Conservation (phyloP, 2,888 invertebrate genomes). For the Clusia tigrina region DNA sequence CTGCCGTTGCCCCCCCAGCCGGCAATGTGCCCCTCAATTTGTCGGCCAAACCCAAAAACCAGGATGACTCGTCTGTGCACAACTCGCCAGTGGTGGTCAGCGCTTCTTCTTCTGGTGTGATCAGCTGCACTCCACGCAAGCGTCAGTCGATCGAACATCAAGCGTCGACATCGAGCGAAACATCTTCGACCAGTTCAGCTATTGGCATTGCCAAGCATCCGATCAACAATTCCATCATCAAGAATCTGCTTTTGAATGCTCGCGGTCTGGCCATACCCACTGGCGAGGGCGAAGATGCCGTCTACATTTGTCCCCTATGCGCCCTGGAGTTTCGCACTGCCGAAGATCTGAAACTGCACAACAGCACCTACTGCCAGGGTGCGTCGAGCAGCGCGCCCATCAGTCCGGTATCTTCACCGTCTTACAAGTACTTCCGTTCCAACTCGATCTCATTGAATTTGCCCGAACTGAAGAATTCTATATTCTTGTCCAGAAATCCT, state of each 20-base stretch:
- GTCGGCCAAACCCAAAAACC: constrained; percentile 49
- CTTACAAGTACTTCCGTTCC: constrained; percentile 68
- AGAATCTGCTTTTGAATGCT: constrained; percentile 80
- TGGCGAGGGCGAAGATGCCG: constrained; percentile 70
- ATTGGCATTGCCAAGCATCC: constrained; percentile 55
- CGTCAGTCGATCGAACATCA: constrained; percentile 45
- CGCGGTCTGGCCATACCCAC: constrained; percentile 66
- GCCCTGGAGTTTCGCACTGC: constrained; percentile 80
- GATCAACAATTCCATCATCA: constrained; percentile 75
- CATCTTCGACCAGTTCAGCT: constrained; percentile 17
- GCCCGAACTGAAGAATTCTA: constrained; percentile 67
- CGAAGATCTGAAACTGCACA: constrained; percentile 83
- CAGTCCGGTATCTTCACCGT: constrained; percentile 61
- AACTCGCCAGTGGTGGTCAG: constrained; percentile 38
- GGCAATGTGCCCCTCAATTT: constrained; percentile 48
- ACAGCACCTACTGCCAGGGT: constrained; percentile 81
- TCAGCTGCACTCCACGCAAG: constrained; percentile 39
- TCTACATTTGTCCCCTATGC: constrained; percentile 79
- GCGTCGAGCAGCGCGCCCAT: constrained; percentile 62
- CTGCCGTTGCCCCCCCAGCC: constrained; percentile 16
- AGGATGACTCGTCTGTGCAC: constrained; percentile 3
- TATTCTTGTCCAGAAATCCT: constrained; percentile 59
- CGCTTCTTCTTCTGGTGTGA: constrained; percentile 7
- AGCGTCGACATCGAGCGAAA: constrained; percentile 34
- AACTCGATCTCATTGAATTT: constrained; percentile 70